A percentile compares a stretch with the other conserved stretches of the same genome.
Conservation (phyloP, 64 coral and sea anemone species). For the Exaiptasia diaphana region DNA sequence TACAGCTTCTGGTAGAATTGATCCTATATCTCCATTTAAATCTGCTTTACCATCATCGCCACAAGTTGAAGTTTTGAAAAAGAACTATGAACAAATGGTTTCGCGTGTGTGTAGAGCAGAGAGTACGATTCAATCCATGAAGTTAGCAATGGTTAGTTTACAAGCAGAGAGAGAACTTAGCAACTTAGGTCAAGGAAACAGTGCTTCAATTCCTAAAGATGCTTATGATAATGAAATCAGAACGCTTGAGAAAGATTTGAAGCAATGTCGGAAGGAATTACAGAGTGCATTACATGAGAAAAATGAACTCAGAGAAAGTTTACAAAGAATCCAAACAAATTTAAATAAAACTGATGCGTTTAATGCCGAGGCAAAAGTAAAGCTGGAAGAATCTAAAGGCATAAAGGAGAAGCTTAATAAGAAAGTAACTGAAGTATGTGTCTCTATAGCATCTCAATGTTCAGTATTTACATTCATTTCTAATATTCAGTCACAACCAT, state of each 20-base stretch:
- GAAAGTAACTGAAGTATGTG: conserved; percentile 81
- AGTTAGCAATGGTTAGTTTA: conserved; percentile 80
- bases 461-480: too few relatives aligned
- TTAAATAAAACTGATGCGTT: conserved; percentile 57
- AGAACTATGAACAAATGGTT: conserved; percentile 93
- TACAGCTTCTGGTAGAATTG: conserved; percentile 38
- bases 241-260: conserved; percentile 66
- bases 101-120: conserved; percentile 85
- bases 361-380: conserved; percentile 45
- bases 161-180: conserved; percentile 81
- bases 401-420: conserved; percentile 77
- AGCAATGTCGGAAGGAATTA: conserved; percentile 49
- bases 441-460: too few relatives aligned
- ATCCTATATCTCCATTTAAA: conserved; percentile 84
- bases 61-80: conserved; percentile 75
- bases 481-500: too few relatives aligned
- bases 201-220: conserved; percentile 71
- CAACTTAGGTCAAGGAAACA: conserved; percentile 28
- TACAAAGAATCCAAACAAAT: conserved; percentile 45
- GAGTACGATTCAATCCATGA: conserved; percentile 93
- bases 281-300: conserved; percentile 45
- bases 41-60: conserved; percentile 18
- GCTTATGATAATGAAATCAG: conserved; percentile 90
- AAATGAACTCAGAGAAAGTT: conserved; percentile 53
- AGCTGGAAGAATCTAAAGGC: conserved; percentile 66